phyloP scores from a whole-genome alignment of 2,888 invertebrate species.

The Urechis unicinctus region DNA sequence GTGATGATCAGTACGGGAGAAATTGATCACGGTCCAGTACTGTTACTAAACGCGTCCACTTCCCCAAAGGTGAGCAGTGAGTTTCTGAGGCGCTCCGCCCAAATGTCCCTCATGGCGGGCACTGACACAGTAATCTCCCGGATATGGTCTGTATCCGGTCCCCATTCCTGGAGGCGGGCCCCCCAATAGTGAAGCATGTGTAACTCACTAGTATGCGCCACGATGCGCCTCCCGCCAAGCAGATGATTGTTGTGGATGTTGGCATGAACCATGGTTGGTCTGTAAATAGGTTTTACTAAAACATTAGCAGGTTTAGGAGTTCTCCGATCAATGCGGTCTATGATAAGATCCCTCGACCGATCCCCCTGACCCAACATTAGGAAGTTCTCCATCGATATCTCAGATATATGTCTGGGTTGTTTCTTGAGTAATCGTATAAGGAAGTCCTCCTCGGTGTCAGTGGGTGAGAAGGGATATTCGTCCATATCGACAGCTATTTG shows the following conservation, averaged over 20 bases:
- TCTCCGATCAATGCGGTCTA: slow-evolving; percentile 23
- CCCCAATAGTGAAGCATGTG: slow-evolving; percentile 28
- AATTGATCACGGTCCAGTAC: slow-evolving; percentile 16
- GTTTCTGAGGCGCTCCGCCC: slow-evolving; percentile 6
- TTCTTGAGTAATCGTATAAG: slow-evolving; percentile 16
- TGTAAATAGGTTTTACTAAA: slow-evolving; percentile 23
- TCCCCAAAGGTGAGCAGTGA: slow-evolving; percentile 17
- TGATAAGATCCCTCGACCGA: slow-evolving; percentile 14
- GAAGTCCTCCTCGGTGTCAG: slow-evolving; percentile 18
- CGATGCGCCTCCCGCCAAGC: slow-evolving; percentile 5
- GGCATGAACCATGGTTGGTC: slow-evolving; percentile 12
- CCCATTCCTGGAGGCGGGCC: slow-evolving; percentile 23
- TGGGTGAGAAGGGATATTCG: slow-evolving; percentile 23
- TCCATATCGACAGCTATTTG: slow-evolving; percentile 26
- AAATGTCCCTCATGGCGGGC: slow-evolving; percentile 9
- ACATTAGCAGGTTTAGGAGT: slow-evolving; percentile 19
- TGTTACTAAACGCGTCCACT: slow-evolving; percentile 9
- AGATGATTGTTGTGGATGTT: slow-evolving; percentile 15
- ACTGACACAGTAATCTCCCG: slow-evolving; percentile 16
- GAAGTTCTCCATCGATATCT: slow-evolving; percentile 20
- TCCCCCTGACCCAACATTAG: slow-evolving; percentile 26
- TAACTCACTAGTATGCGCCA: slow-evolving; percentile 9
- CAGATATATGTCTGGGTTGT: slow-evolving; percentile 6
- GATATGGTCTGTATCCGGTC: slow-evolving; percentile 21
- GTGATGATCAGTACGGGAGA: too few relatives aligned